phyloP scores from a whole-genome alignment of 2,797 vertebrate genomes.

The Fundulus diaphanus region DNA sequence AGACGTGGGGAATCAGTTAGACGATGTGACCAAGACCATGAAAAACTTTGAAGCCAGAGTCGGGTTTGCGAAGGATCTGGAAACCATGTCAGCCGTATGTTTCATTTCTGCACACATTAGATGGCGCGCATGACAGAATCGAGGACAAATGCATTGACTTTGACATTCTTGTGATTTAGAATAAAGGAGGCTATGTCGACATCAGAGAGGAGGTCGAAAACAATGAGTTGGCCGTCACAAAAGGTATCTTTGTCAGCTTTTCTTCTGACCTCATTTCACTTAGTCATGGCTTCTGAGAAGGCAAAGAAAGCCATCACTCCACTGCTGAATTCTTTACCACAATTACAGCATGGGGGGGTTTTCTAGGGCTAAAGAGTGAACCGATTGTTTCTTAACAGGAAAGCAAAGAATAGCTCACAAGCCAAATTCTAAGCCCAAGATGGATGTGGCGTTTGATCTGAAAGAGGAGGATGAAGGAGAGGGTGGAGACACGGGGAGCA shows the following conservation, averaged over 20 bases:
- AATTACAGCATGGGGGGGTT: background rate
- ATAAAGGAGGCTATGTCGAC: slow-evolving; percentile 87
- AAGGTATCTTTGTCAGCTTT: slow-evolving; percentile 82
- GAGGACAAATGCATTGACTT: slow-evolving; percentile 19
- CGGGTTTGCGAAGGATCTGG: slow-evolving; percentile 88
- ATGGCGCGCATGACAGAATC: background rate
- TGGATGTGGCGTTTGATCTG: slow-evolving; percentile 66
- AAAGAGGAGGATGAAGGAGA: slow-evolving; percentile 56
- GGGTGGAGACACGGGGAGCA: slow-evolving; percentile 27
- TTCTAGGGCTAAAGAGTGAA: background rate
- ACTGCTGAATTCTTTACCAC: background rate
- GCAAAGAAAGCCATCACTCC: slow-evolving; percentile 6
- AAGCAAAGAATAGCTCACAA: slow-evolving; percentile 89
- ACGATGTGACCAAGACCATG: slow-evolving; percentile 88
- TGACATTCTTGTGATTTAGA: slow-evolving; percentile 74
- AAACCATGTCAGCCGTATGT: slow-evolving; percentile 87
- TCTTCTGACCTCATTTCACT: slow-evolving; percentile 25
- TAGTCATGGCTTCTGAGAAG: background rate
- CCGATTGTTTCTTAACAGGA: slow-evolving; percentile 58
- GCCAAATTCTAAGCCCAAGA: slow-evolving; percentile 91
- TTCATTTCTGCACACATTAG: background rate
- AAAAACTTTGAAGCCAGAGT: slow-evolving; percentile 92
- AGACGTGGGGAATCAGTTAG: slow-evolving; percentile 91
- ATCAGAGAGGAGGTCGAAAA: slow-evolving; percentile 90
- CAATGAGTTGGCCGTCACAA: slow-evolving; percentile 70